These are phyloP conservation scores for Catagonus wagneri DNA, from an alignment of 2,113 vertebrate genomes.

Conservation along the genomic window DNA sequence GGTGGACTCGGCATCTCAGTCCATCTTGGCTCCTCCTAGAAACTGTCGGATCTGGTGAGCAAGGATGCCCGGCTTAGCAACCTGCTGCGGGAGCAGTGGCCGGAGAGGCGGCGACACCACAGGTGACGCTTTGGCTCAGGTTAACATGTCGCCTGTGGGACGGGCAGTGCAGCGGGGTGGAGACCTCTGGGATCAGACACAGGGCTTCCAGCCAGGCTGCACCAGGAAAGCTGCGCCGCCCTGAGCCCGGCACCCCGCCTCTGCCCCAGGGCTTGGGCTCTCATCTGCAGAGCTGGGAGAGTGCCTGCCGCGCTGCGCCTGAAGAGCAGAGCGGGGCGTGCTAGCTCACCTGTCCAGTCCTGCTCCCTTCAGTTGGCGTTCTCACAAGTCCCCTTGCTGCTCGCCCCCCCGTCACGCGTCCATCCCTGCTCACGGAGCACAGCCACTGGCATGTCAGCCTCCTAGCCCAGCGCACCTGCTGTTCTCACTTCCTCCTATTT, in stretches of 20 bases:
- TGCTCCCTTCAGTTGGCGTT: background rate
- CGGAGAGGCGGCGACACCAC: conserved; percentile 90
- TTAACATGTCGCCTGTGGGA: fast-evolving
- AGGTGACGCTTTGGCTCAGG: conserved; percentile 83
- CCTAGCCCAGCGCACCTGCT: background rate
- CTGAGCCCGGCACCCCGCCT: background rate
- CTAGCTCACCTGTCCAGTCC: background rate
- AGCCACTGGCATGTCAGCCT: background rate
- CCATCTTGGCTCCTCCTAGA: conserved; percentile 83
- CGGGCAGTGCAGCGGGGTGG: fast-evolving
- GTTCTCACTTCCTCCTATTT: background rate
- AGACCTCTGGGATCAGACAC: background rate
- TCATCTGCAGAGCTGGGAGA: background rate
- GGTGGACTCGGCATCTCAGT: fast-evolving
- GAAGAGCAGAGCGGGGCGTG: background rate
- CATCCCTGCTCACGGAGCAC: fast-evolving
- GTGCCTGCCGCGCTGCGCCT: fast-evolving
- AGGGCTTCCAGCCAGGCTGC: background rate
- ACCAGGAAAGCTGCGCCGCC: fast-evolving
- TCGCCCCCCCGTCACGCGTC: fast-evolving
- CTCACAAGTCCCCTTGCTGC: too few relatives aligned
- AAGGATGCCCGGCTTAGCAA: conserved; percentile 88
- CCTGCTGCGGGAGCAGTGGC: conserved; percentile 91
- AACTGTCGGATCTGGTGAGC: conserved; percentile 90
- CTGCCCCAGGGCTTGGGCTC: background rate